A percentile compares a stretch with the other conserved stretches of the same genome.
Conservation (phyloP, 1,140 invertebrate species). For the Drosophila repleta region DNA sequence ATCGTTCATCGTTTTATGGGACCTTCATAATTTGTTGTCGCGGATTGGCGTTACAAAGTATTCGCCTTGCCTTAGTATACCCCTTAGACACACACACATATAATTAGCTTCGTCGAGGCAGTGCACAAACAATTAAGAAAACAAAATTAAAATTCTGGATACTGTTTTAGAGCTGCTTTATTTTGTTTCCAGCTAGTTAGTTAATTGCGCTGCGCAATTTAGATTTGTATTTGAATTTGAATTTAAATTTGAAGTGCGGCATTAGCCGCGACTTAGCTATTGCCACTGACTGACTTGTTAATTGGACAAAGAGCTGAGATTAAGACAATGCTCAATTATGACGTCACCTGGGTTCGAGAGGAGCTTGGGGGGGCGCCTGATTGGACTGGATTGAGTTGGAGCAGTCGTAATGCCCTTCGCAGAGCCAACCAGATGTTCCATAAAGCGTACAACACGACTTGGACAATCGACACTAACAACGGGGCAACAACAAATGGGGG, state of each 20-base stretch:
- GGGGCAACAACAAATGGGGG: conserved; percentile 13
- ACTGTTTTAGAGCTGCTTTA: conserved; percentile 20
- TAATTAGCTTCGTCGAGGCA: not conserved
- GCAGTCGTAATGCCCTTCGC: conserved; percentile 52
- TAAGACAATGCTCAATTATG: conserved; percentile 31
- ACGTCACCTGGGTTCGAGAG: conserved; percentile 4
- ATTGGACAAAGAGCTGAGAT: conserved; percentile 54
- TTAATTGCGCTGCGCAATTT: conserved; percentile 65
- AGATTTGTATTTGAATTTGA: conserved; percentile 32
- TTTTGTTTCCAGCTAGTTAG: conserved; percentile 4
- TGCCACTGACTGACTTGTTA: conserved; percentile 44
- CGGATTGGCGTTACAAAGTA: too few species aligned
- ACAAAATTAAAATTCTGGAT: conserved; percentile 5
- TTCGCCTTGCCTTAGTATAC: too few species aligned
- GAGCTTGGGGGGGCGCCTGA: not conserved
- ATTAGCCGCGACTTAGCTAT: conserved; percentile 45
- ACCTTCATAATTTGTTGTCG: too few species aligned
- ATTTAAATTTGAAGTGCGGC: conserved; percentile 61
- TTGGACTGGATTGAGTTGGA: not conserved
- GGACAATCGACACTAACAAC: not conserved
- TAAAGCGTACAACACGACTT: not conserved
- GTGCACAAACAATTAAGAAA: conserved; percentile 1
- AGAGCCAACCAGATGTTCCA: conserved; percentile 8
- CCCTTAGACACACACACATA: too few species aligned
- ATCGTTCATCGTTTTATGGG: too few species aligned